Conservation (phyloP, 2,888 invertebrate species). For the Rutpela maculata region DNA sequence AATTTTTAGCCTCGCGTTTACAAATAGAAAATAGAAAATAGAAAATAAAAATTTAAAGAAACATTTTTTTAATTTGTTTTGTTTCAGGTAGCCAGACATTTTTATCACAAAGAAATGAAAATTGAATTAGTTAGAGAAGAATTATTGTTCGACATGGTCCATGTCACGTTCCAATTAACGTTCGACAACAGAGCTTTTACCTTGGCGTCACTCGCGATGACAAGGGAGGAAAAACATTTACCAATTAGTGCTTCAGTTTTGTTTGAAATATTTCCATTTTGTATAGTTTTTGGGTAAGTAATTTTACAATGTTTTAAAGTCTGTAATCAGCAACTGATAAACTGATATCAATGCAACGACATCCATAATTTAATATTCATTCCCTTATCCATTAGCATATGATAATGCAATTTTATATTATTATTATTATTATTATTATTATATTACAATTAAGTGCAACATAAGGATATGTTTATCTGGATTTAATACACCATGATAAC, state of each 20-base stretch:
- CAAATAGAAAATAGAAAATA: too few species aligned
- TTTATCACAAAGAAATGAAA: conserved; percentile 95
- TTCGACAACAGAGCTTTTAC: conserved; percentile 96
- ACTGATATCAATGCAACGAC: conserved; percentile 3
- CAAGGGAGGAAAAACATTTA: conserved; percentile 90
- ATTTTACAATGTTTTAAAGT: neutral
- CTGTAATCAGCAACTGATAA: too few species aligned
- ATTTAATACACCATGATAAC: too few species aligned
- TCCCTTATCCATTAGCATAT: too few species aligned
- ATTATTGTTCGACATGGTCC: conserved; percentile 91
- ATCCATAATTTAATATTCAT: too few species aligned
- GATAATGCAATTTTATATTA: too few species aligned
- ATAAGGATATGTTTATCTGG: too few species aligned
- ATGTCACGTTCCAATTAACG: conserved; percentile 94
- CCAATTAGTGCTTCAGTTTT: conserved; percentile 92
- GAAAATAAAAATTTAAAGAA: too few species aligned
- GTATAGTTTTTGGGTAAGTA: conserved; percentile 94
- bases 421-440: too few species aligned
- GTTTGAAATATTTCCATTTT: conserved; percentile 98
- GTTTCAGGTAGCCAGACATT: conserved; percentile 88
- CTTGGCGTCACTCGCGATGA: conserved; percentile 88
- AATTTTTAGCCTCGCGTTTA: too few species aligned
- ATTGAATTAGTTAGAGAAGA: conserved; percentile 93
- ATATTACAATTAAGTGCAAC: too few species aligned
- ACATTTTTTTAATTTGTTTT: conserved; percentile 7